Evolutionary conservation across 2,888 invertebrate species (phyloP), one percentile per base, ranked within the genome.

Genomic region (Trissonchulus sp.): DNA sequence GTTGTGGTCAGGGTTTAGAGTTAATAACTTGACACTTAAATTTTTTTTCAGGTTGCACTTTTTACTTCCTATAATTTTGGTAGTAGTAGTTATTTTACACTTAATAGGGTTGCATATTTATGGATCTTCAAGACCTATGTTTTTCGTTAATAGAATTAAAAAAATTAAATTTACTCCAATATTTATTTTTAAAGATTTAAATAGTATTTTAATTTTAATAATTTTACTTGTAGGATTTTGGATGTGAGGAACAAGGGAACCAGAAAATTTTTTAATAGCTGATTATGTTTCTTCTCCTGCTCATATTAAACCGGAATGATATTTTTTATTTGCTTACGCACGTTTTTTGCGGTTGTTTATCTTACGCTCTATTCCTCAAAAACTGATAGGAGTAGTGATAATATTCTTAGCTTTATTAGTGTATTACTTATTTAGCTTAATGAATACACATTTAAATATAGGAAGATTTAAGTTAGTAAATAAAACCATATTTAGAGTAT

Each of bases 241-340:
- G 15, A 15, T 65, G n/a, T 65, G 65, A 65, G 8, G 3, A 18
- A 31, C 8, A 18, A 15, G 31, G 3, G 65, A 65, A 65, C n/a
- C 65, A 65, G 91, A 91, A 87, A 92, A 91, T 86, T 92, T 91
- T 86, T 89, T 88, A 31, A 89, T 89, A 0, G 90, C 90, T 1
- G 90, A 90, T 79, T 88, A 90, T 0, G 81, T 90, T 87, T 87
- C 89, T 28, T 91, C 91, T 0, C 91, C 91, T 0, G 84, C 88
- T 3, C 91, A 91, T 83, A 92, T 92, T 87, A 90, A 92, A 88
- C 91, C 91, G 68, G 92, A 92, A 89, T 92, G 91, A 89, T 92
- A 92, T 84, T 92, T 92, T 82, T 84, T 92, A 87, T 92, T 91
- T 88, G 91, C 91, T 23, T 92, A 92, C 85, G 90, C 91, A 30